phyloP scores from a whole-genome alignment of 2,113 vertebrate genomes.

The Ceyx cyanopectus region DNA sequence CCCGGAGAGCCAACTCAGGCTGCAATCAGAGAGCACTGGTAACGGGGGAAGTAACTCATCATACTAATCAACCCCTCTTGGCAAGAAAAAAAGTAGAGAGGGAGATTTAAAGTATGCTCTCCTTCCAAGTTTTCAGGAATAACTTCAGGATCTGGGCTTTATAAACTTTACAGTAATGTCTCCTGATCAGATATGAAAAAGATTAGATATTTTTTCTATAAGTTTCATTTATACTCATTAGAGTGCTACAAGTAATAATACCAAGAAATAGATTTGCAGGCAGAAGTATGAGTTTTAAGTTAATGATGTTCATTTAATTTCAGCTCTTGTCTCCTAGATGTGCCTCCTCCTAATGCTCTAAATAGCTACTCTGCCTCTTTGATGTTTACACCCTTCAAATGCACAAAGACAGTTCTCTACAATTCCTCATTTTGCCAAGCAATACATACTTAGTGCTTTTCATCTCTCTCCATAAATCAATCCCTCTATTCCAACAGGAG shows the following conservation, averaged over 20 bases:
- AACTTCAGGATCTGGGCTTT: neutral
- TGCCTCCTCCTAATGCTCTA: conserved; percentile 62
- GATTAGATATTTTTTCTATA: conserved; percentile 27
- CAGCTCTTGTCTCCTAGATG: conserved; percentile 54
- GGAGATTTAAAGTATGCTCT: neutral
- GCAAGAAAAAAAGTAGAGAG: neutral
- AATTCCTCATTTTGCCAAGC: conserved; percentile 74
- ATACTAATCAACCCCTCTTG: neutral
- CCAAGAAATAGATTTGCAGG: conserved; percentile 58
- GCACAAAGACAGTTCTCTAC: conserved; percentile 68
- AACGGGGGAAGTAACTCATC: neutral
- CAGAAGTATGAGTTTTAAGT: conserved; percentile 66
- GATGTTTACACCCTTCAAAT: conserved; percentile 74
- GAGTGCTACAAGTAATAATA: conserved; percentile 47
- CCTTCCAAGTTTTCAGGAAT: neutral
- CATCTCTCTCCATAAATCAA: conserved; percentile 72
- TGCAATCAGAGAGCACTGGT: conserved; percentile 53
- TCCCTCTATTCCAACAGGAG: conserved; percentile 59
- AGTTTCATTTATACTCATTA: conserved; percentile 65
- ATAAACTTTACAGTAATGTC: neutral
- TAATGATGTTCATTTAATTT: conserved; percentile 73
- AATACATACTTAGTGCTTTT: conserved; percentile 74
- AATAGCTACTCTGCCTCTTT: conserved; percentile 67
- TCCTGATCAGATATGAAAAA: conserved; percentile 27
- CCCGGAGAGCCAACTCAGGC: conserved; percentile 62